Evolutionary conservation across 2,113 vertebrate species (phyloP), one percentile per base, ranked within the genome.

Genomic region (Rhinolophus ferrumequinum): DNA sequence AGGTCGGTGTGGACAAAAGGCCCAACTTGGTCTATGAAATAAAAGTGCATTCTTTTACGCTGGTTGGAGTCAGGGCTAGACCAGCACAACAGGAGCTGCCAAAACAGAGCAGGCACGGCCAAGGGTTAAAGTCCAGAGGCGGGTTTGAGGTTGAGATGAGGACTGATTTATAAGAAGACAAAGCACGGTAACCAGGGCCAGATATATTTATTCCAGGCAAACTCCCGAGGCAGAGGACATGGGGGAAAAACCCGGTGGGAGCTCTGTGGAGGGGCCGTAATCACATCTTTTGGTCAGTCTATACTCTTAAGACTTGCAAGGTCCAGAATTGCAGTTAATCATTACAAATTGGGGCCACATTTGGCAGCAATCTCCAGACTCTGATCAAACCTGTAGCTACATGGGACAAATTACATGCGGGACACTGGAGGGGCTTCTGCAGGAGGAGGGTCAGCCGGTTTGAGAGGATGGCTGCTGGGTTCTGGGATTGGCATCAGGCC

Each of bases 1-100:
- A 41, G 33, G 8, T 41, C 26, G 28, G 11, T 41, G 19, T 56
- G 30, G 15, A 47, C 41, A 66, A 90, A 47, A 83, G 38, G 28
- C 22, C 85, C 86, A 94, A 79, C 82, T n/a, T 44, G 8, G n/a
- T 44, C 67, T 89, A 12, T 77, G 67, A 88, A 90, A 83, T 87
- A 64, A 60, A 90, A 79, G 69, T 85, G 26, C 8, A 24, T 66
- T 70, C 11, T 73, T 38, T 93, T 38, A 47, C 21, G 12, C 5
- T 47, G 21, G 8, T 16, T 44, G 8, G 13, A 66, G 69, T 73
- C 75, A 33, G 44, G 54, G 54, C 22, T 19, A 79, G 56, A 72
- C 22, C 1, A 87, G 22, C 24, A 47, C 30, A 72, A 21, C 28
- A 70, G 35, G 16, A 66, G 28, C 66, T 81, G 58, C 28, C 21